Base-by-base conservation (phyloP, 2,888 invertebrate species). In the Himalopsyche tibetana region DNA sequence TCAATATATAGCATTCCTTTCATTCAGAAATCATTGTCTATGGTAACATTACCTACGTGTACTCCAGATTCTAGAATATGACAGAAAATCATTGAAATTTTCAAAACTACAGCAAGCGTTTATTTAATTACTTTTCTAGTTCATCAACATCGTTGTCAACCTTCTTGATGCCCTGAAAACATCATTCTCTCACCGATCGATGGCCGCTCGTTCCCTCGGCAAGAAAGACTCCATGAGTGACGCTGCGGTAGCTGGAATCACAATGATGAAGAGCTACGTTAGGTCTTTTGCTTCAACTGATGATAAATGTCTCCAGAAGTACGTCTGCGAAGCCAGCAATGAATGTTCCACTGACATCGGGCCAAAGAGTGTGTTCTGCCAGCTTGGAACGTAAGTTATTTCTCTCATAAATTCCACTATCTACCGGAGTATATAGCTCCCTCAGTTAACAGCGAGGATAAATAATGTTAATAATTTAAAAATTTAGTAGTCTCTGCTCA, bases 81-180 rank as follows among this genome's bases (percentile, higher is more conserved):
- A 28, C 2, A 28, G 28, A 45, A 45, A 11, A 8, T 5, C 11
- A 11, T 9, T 9, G 9, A 45, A 11, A 8, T 11, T 11, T 45
- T 11, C 45, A 45, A 4, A 51, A 51, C 51, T 51, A 15, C 15
- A 51, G 5, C 12, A 19, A 19, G 38, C 15, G 15, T 38, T 74
- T 19, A 28, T 74, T 74, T 74, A 12, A 1, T 40, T 51, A 4
- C 15, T 55, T 79, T 40, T 38, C 42, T 94, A 98, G 98, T 97
- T 98, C 93, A 97, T 98, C 93, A 97, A 96, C 94, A 97, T 98
- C 93, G 96, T 98, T 84, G 96, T 98, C 90, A 97, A 97, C 91
- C 95, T 98, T 80, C 93, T 98, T 93, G 98, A 98, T 90, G 98
- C 98, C 86, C 92, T 98, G 91, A 98, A 98, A 93, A 97, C 97